Percentiles rank a stretch among this genome's conserved stretches.
phyloP scores from a whole-genome alignment of 2,888 invertebrate genomes.

The Pyrochroa serraticornis region DNA sequence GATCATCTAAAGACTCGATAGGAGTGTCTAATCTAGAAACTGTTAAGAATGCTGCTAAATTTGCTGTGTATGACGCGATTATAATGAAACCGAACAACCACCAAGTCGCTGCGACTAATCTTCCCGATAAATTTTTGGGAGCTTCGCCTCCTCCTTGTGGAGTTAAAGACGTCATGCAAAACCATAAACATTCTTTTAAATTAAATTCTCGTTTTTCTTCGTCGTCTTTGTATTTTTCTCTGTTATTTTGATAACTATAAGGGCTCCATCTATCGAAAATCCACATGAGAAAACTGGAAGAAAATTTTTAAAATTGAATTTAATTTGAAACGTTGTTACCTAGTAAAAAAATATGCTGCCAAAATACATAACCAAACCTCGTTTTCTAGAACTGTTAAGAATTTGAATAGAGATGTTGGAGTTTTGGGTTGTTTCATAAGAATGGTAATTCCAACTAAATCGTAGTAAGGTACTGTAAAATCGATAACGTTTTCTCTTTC shows the following conservation, averaged over 20 bases:
- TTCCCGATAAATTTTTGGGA: conserved; percentile 93
- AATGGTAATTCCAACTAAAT: conserved; percentile 95
- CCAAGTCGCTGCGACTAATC: conserved; percentile 96
- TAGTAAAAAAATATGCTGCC: conserved; percentile 93
- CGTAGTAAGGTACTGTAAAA: conserved; percentile 98
- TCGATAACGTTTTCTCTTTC: conserved; percentile 96
- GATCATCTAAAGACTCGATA: conserved; percentile 90
- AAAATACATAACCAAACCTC: conserved; percentile 97
- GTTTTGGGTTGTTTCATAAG: conserved; percentile 90
- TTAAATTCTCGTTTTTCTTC: conserved; percentile 94
- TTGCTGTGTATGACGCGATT: conserved; percentile 98
- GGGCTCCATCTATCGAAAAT: conserved; percentile 97
- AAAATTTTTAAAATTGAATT: not conserved
- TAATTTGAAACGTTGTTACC: conserved; percentile 58
- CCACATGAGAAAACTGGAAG: conserved; percentile 86
- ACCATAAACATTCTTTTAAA: conserved; percentile 96
- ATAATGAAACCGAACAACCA: conserved; percentile 99
- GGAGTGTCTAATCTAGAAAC: conserved; percentile 92
- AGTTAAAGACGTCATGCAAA: conserved; percentile 97
- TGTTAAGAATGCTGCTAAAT: conserved; percentile 95
- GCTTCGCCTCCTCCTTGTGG: conserved; percentile 96
- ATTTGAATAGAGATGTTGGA: conserved; percentile 93
- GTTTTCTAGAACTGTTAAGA: conserved; percentile 92
- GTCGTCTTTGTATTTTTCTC: conserved; percentile 90
- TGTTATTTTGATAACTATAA: conserved; percentile 94